Conservation (phyloP, 2,797 vertebrate genomes). For the Scomberomorus guttatus region DNA sequence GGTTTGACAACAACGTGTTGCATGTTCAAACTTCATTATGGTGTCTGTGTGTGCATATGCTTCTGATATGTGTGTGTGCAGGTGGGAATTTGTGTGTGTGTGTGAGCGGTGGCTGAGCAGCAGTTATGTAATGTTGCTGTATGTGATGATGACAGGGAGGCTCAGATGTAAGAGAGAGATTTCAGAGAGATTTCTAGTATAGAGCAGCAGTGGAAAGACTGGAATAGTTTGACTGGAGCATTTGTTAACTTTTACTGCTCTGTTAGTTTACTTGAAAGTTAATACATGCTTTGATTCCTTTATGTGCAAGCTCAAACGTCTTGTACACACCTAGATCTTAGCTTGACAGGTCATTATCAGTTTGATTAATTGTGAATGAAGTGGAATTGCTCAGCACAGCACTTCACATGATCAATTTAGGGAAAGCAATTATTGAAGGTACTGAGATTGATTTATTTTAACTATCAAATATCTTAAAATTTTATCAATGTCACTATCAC, state of each 20-base stretch:
- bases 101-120: slow-evolving; percentile 23
- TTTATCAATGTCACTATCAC: too few species aligned
- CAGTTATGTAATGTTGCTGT: slow-evolving; percentile 77
- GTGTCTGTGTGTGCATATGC: neutral
- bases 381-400: neutral
- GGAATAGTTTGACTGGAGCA: slow-evolving; percentile 33
- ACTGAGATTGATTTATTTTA: neutral
- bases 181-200: slow-evolving; percentile 62
- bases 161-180: slow-evolving; percentile 55
- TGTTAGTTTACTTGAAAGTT: neutral
- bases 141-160: slow-evolving; percentile 54
- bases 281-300: neutral
- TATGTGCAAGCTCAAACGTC: neutral
- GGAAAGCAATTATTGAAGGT: neutral
- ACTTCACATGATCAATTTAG: neutral
- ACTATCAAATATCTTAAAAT: neutral
- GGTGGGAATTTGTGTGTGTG: slow-evolving; percentile 34
- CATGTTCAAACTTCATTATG: neutral
- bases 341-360: neutral
- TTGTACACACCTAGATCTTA: neutral
- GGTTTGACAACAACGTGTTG: neutral
- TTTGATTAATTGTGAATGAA: neutral
- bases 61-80: neutral
- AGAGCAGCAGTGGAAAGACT: slow-evolving; percentile 53
- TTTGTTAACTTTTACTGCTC: neutral